Evolutionary conservation across 1,140 invertebrate species (phyloP).

Genomic region (Nasonia vitripennis): DNA sequence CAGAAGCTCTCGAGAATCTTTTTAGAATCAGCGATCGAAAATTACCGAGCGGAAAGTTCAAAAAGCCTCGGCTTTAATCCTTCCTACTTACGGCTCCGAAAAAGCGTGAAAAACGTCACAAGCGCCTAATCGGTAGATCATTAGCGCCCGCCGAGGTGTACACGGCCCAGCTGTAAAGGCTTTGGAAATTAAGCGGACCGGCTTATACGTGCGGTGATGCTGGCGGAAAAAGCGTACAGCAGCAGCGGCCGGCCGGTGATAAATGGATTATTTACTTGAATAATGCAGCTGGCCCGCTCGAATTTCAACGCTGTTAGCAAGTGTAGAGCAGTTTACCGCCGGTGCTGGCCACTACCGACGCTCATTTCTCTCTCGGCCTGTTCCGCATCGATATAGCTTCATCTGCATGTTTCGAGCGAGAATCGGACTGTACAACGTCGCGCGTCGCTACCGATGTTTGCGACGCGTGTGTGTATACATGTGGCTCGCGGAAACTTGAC

Average conservation of each 20-base stretch:
- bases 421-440: not conserved
- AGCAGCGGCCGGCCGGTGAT: slow-evolving; percentile 23
- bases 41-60: not conserved
- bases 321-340: slow-evolving; percentile 52
- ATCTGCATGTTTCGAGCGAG: slow-evolving; percentile 36
- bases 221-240: slow-evolving; percentile 11
- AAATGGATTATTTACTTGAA: slow-evolving; percentile 54
- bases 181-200: slow-evolving; percentile 39
- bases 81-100: not conserved
- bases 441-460: not conserved
- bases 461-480: not conserved
- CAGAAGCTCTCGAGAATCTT: slow-evolving; percentile 42
- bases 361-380: slow-evolving; percentile 43
- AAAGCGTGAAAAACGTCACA: slow-evolving; percentile 1
- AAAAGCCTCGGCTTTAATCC: not conserved
- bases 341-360: slow-evolving; percentile 32
- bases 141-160: not conserved
- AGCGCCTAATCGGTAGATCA: slow-evolving; percentile 43
- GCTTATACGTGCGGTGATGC: not conserved
- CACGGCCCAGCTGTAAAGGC: not conserved
- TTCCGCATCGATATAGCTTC: slow-evolving; percentile 52
- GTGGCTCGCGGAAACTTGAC: slow-evolving; percentile 21
- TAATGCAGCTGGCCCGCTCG: slow-evolving; percentile 45
- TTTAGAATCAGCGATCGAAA: slow-evolving; percentile 39
- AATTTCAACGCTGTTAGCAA: slow-evolving; percentile 49